Evolutionary conservation across 2,888 invertebrate species (phyloP).

Genomic region (Smittia sp.): DNA sequence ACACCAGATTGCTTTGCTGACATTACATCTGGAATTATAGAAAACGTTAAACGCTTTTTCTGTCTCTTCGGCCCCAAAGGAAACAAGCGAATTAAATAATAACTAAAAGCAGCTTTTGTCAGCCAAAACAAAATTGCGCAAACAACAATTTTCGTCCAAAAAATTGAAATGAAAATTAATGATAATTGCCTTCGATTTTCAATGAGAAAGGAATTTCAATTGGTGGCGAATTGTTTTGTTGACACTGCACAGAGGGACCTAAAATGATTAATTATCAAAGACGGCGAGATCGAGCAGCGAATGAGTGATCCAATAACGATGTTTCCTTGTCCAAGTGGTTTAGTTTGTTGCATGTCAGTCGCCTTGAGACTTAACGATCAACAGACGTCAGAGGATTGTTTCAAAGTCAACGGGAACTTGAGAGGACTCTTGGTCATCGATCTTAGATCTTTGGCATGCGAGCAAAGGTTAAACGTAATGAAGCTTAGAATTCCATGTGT

Average conservation of each 20-base stretch:
- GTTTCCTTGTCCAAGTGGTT: too few species aligned
- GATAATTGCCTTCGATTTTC: conserved; percentile 30
- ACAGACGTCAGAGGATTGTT: too few species aligned
- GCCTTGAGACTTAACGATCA: too few species aligned
- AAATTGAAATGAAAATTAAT: conserved; percentile 31
- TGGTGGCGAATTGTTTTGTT: conserved; percentile 20
- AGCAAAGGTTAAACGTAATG: too few species aligned
- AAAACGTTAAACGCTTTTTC: not conserved
- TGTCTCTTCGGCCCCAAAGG: not conserved
- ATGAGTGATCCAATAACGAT: not conserved
- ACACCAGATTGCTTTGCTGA: too few species aligned
- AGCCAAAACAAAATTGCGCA: not conserved
- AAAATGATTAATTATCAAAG: not conserved
- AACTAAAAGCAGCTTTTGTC: conserved; percentile 27
- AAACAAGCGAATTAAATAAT: conserved; percentile 17
- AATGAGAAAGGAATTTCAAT: conserved; percentile 13
- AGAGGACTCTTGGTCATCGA: too few species aligned
- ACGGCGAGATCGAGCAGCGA: not conserved
- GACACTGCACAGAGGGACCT: not conserved
- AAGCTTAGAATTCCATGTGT: too few species aligned
- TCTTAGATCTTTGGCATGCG: too few species aligned
- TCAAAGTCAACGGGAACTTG: too few species aligned
- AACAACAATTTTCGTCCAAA: not conserved
- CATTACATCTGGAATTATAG: not conserved
- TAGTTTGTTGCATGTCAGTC: too few species aligned